phyloP scores from a whole-genome alignment of 2,888 invertebrate genomes.

The Galerucella nymphaeae region DNA sequence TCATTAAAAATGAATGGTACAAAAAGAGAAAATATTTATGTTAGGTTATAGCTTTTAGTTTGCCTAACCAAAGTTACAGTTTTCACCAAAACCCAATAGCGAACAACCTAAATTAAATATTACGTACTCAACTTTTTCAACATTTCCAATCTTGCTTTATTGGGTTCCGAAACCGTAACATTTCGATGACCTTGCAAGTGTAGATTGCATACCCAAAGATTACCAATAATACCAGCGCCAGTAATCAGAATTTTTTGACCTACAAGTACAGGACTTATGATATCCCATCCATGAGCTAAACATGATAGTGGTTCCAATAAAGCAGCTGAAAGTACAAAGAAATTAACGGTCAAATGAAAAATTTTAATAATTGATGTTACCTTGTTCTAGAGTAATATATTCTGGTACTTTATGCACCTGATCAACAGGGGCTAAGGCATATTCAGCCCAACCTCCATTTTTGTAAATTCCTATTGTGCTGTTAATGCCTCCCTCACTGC shows the following conservation, averaged over 20 bases:
- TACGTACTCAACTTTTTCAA: conserved; percentile 67
- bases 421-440: conserved; percentile 69
- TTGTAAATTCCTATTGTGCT: conserved; percentile 74
- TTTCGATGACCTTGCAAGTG: conserved; percentile 77
- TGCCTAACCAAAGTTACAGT: too few species aligned
- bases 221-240: conserved; percentile 81
- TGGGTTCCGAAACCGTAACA: conserved; percentile 77
- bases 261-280: conserved; percentile 70
- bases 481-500: conserved; percentile 69
- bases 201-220: conserved; percentile 74
- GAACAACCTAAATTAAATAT: not conserved
- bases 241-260: conserved; percentile 73
- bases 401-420: conserved; percentile 73
- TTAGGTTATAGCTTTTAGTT: too few species aligned
- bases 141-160: conserved; percentile 66
- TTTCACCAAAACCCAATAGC: too few species aligned
- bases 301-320: conserved; percentile 78
- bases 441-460: conserved; percentile 79
- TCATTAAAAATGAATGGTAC: too few species aligned
- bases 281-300: conserved; percentile 76
- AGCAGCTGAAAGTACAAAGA: conserved; percentile 65
- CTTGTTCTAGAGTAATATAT: conserved; percentile 70
- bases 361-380: conserved; percentile 55
- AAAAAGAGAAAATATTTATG: too few species aligned
- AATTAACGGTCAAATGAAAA: too few species aligned